phyloP scores from a whole-genome alignment of 2,113 vertebrate genomes.

The Corythoichthys intestinalis region DNA sequence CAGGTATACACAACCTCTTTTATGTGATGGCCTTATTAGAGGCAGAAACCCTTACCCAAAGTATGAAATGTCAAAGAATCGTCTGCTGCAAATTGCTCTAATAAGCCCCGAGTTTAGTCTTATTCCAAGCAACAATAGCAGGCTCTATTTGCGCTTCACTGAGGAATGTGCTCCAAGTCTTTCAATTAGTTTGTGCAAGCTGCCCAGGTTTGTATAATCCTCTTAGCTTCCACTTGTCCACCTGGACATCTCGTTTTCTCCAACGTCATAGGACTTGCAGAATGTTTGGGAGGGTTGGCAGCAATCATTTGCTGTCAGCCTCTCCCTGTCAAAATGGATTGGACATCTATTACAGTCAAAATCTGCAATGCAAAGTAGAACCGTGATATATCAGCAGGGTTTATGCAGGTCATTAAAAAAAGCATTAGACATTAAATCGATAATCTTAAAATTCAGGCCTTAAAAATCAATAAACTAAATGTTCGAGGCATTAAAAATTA shows the following conservation, averaged over 20 bases:
- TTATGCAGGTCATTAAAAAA: too few relatives aligned
- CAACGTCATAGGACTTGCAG: conserved; percentile 37
- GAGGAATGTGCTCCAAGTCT: conserved; percentile 49
- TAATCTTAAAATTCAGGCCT: too few relatives aligned
- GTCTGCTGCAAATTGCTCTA: conserved; percentile 13
- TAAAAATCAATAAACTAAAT: too few relatives aligned
- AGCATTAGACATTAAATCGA: too few relatives aligned
- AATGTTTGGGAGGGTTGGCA: conserved; percentile 1
- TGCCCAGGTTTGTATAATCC: conserved; percentile 50
- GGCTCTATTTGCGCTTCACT: conserved; percentile 25
- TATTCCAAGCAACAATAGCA: conserved; percentile 28
- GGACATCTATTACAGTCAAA: background rate
- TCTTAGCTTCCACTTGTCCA: conserved; percentile 49
- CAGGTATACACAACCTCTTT: conserved; percentile 74
- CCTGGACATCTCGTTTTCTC: conserved; percentile 51
- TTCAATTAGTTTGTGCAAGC: conserved; percentile 37
- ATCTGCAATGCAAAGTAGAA: too few relatives aligned
- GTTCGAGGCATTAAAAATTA: too few relatives aligned
- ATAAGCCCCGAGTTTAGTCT: conserved; percentile 13
- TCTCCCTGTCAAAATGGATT: background rate
- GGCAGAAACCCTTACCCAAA: background rate
- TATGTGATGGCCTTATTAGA: background rate
- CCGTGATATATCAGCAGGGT: too few relatives aligned
- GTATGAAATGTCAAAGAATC: conserved; percentile 1
- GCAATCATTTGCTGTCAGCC: too few relatives aligned